phyloP scores from a whole-genome alignment of 2,797 vertebrate species.

The Tiaroga cobitis region DNA sequence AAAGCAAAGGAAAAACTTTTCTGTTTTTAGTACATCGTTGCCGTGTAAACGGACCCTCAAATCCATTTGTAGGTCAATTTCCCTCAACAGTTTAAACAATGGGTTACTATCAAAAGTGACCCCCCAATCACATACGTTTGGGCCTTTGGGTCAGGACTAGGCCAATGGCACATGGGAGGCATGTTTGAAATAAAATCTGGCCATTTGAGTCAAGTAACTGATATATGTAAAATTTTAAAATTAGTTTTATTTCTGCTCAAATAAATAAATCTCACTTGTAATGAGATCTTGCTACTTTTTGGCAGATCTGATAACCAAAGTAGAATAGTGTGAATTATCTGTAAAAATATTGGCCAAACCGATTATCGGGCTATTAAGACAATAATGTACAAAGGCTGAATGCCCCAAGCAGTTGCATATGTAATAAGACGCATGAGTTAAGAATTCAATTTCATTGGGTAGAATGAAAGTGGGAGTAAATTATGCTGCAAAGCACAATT shows the following conservation, averaged over 20 bases:
- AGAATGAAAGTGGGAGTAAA: background rate
- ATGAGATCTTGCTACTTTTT: background rate
- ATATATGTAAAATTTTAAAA: background rate
- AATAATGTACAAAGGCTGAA: background rate
- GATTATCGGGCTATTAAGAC: background rate
- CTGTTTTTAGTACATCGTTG: background rate
- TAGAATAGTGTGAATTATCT: background rate
- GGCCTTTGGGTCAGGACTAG: background rate
- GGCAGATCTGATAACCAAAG: background rate
- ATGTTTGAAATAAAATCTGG: background rate
- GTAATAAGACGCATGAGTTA: background rate
- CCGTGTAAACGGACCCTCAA: background rate
- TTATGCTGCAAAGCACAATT: constrained; percentile 35
- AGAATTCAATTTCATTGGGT: background rate
- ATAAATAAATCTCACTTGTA: too few species aligned
- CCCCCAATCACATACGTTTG: background rate
- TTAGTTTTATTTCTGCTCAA: too few species aligned
- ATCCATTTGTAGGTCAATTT: background rate
- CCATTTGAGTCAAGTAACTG: background rate
- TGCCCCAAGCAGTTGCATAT: background rate
- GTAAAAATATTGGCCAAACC: background rate
- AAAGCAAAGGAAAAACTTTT: background rate
- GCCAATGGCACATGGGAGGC: background rate
- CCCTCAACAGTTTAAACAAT: background rate
- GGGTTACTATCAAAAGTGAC: background rate